A percentile compares a stretch with the other conserved stretches of the same genome.
phyloP scores from a whole-genome alignment of 2,797 vertebrate species.

The Rhincodon typus region DNA sequence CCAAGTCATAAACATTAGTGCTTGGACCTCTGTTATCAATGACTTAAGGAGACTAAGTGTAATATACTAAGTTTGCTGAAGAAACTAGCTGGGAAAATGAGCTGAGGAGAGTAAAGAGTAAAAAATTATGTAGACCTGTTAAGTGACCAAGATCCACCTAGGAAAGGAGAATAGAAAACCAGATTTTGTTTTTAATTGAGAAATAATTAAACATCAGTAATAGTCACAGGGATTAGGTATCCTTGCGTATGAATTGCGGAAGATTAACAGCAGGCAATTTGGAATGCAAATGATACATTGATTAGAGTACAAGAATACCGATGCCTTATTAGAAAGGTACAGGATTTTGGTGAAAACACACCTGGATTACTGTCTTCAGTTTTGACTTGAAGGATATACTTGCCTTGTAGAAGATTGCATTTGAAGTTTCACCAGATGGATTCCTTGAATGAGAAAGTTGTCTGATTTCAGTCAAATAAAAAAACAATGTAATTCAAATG shows the following conservation, averaged over 20 bases:
- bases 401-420: not conserved
- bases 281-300: not conserved
- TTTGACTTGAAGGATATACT: not conserved
- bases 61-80: not conserved
- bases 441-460: not conserved
- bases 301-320: not conserved
- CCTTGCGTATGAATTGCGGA: not conserved
- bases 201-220: not conserved
- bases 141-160: not conserved
- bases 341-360: not conserved
- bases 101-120: not conserved
- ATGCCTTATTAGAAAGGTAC: not conserved
- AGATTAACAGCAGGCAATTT: not conserved
- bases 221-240: not conserved
- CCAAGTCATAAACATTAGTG: not conserved
- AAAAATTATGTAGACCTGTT: not conserved
- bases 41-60: not conserved
- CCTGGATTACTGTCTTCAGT: not conserved
- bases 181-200: not conserved
- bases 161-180: not conserved
- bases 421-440: not conserved
- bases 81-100: not conserved
- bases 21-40: not conserved
- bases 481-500: not conserved
- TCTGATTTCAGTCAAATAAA: not conserved